A percentile compares a stretch with the other conserved stretches of the same genome.
Conservation (phyloP, 2,113 vertebrate species). For the Vulpes lagopus region DNA sequence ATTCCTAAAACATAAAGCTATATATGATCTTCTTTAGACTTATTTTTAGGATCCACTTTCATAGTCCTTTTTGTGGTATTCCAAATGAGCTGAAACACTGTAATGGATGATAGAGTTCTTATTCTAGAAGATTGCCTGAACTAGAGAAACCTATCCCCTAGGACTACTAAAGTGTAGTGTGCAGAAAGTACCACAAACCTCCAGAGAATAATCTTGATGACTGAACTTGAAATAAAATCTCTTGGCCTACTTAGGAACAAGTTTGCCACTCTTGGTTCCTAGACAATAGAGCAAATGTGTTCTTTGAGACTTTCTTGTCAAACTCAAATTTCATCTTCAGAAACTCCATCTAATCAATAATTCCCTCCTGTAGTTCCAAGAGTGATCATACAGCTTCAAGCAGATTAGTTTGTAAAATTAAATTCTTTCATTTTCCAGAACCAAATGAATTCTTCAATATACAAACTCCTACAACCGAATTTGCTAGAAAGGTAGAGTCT, state of each 20-base stretch:
- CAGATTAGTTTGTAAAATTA: slow-evolving; percentile 31
- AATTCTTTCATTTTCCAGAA: slow-evolving; percentile 50
- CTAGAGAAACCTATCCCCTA: slow-evolving; percentile 9
- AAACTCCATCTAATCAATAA: slow-evolving; percentile 77
- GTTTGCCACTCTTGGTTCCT: slow-evolving; percentile 50
- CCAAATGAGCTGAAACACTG: background rate
- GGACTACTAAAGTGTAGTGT: background rate
- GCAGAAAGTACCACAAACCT: slow-evolving; percentile 27
- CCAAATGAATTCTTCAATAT: slow-evolving; percentile 19
- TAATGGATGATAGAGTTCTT: background rate
- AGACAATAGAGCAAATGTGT: slow-evolving; percentile 49
- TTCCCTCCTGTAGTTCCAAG: slow-evolving; percentile 72
- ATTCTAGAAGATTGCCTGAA: background rate
- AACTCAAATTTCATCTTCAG: slow-evolving; percentile 61
- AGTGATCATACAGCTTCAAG: slow-evolving; percentile 71
- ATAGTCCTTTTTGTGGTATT: background rate
- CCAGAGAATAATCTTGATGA: slow-evolving; percentile 64
- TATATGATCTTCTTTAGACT: background rate
- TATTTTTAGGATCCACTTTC: slow-evolving; percentile 32
- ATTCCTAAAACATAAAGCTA: background rate
- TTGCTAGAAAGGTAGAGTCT: background rate
- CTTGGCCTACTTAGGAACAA: slow-evolving; percentile 77
- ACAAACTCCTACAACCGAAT: slow-evolving; percentile 26
- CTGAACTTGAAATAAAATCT: slow-evolving; percentile 75
- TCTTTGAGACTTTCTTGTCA: slow-evolving; percentile 66